These are phyloP conservation scores for Merops nubicus DNA, from an alignment of 2,113 vertebrate genomes.

Conservation along the genomic window DNA sequence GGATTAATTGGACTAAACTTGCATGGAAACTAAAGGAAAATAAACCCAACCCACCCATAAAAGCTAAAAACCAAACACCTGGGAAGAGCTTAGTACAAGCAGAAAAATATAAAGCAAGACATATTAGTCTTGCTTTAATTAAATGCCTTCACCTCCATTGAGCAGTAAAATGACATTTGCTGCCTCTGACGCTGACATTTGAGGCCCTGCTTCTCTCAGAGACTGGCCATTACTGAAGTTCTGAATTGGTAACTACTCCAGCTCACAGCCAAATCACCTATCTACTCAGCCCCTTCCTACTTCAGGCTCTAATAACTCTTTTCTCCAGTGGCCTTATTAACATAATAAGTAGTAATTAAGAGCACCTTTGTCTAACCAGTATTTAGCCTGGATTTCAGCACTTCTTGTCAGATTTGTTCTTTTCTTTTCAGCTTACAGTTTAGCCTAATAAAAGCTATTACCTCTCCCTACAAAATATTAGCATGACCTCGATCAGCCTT, in stretches of 20 bases:
- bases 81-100: background rate
- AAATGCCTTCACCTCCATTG: background rate
- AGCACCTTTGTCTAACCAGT: background rate
- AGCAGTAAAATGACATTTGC: background rate
- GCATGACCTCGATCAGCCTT: background rate
- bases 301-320: background rate
- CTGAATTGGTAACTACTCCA: background rate
- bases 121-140: background rate
- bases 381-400: background rate
- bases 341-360: background rate
- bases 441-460: background rate
- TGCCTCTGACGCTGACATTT: accelerated
- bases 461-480: background rate
- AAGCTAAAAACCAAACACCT: accelerated
- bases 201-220: background rate
- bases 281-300: background rate
- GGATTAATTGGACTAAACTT: background rate
- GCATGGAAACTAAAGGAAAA: background rate
- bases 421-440: background rate
- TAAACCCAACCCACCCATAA: background rate
- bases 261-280: background rate
- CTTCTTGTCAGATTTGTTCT: background rate
- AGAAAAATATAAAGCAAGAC: background rate
- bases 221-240: accelerated
- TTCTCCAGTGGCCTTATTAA: background rate